Conservation (phyloP, 1,140 invertebrate species). For the Himalopsyche phryganea region DNA sequence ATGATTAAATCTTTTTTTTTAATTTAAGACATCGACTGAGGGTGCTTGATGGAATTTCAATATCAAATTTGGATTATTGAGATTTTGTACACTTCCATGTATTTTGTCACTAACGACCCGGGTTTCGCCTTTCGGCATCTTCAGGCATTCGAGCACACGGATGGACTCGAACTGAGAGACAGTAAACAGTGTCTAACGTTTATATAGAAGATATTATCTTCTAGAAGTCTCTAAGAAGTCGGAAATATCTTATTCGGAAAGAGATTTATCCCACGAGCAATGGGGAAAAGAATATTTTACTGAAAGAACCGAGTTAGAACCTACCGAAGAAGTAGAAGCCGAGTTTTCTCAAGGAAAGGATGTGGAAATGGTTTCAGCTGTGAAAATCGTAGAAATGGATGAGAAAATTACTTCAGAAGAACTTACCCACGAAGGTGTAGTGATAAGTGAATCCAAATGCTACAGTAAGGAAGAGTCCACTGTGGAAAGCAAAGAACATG, state of each 20-base stretch:
- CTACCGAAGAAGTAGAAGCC: conserved; percentile 39
- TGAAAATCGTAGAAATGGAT: conserved; percentile 51
- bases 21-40: too few species aligned
- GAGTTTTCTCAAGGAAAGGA: conserved; percentile 41
- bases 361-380: conserved; percentile 43
- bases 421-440: conserved; percentile 49
- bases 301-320: conserved; percentile 45
- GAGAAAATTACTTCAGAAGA: conserved; percentile 46
- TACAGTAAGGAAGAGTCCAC: conserved; percentile 52
- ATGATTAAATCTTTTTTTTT: too few species aligned
- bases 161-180: too few species aligned
- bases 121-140: too few species aligned
- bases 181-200: too few species aligned
- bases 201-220: too few species aligned
- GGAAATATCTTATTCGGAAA: conserved; percentile 52
- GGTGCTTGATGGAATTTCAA: too few species aligned
- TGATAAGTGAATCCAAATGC: conserved; percentile 47
- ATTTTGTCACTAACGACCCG: too few species aligned
- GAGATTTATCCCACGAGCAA: conserved; percentile 51
- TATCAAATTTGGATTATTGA: too few species aligned
- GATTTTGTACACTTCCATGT: too few species aligned
- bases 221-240: conserved; percentile 50
- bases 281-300: conserved; percentile 55
- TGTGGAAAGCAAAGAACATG: conserved; percentile 52
- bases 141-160: too few species aligned